Conservation (phyloP, 2,113 vertebrate species). For the Atlantisia rogersi region DNA sequence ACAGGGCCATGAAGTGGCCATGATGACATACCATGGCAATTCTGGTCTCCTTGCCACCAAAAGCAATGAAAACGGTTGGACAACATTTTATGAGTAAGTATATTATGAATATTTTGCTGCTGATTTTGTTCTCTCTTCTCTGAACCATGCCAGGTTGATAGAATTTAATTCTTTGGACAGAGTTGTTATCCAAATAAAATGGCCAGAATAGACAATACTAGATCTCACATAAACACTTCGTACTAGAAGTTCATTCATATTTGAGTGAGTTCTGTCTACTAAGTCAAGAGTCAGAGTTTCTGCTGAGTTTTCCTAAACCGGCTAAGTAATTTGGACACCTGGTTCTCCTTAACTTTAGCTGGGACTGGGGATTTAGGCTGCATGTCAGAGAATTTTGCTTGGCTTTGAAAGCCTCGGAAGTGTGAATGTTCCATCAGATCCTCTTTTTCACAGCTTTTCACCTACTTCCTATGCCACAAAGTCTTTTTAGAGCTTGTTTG, state of each 20-base stretch:
- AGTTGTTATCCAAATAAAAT: background rate
- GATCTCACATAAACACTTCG: background rate
- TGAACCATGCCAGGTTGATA: background rate
- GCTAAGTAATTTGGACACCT: background rate
- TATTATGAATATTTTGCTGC: background rate
- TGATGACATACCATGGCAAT: constrained; percentile 96
- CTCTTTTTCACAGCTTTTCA: constrained; percentile 24
- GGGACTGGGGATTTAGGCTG: background rate
- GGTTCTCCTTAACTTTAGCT: background rate
- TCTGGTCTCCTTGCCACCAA: constrained; percentile 95
- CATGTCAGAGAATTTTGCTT: constrained; percentile 2
- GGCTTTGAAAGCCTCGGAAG: constrained; percentile 4
- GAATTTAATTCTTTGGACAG: background rate
- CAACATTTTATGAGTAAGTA: constrained; percentile 98
- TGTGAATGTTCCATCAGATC: background rate
- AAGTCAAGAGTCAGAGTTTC: background rate
- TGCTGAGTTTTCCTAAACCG: background rate
- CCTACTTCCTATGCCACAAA: background rate
- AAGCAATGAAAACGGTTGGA: constrained; percentile 97
- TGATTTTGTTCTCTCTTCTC: background rate
- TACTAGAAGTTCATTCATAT: background rate
- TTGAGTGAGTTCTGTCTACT: background rate
- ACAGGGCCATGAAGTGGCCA: constrained; percentile 91
- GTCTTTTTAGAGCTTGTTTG: background rate
- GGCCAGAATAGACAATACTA: background rate